Evolutionary conservation across 1,140 invertebrate genomes (phyloP), one percentile per base, ranked within the genome.

Genomic region (Ceratoteleas bidentatus): DNA sequence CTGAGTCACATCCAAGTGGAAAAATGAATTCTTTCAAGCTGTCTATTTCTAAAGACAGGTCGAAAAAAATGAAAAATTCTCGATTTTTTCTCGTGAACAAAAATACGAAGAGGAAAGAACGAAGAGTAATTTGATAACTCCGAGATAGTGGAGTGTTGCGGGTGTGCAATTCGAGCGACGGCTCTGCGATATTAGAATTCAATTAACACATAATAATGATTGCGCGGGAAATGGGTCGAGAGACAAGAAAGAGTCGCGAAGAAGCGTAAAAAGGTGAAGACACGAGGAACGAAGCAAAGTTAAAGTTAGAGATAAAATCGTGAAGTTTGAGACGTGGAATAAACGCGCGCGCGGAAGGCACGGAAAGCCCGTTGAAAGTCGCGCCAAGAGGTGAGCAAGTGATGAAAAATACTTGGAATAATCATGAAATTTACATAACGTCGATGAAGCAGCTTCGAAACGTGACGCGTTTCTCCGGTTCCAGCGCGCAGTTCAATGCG

Each of bases 391-490:
- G 65, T 77, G 65, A 77, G 33, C 57, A 77, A 62, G 65, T 45
- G 60, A 78, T 78, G 66, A 78, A 78, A 70, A 78, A 78, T 78
- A 78, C 66, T 78, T 34, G 66, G 75, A 70, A 78, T 78, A 78
- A 78, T 69, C 74, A 68, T 77, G 74, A 77, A 77, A 77, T 77
- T 77, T 77, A 64, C 74, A 77, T 77, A 77, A 77, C 36, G 74
- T 77, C 74, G 74, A 77, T 77, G 74, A 77, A 77, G 74, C 74
- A 69, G 74, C 65, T 77, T 77, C 58, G 16, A 69, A 50, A 68
- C 65, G 57, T 77, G 74, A 77, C 36, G 64, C 65, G 74, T 68
- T 69, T 77, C 65, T 69, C 40, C 56, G 45, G 60, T 69, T 77
- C 62, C 65, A 68, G 57, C 64, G 36, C 36, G 32, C 7, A 56